Conservation (phyloP, 1,140 invertebrate species). For the Acromyrmex charruanus region DNA sequence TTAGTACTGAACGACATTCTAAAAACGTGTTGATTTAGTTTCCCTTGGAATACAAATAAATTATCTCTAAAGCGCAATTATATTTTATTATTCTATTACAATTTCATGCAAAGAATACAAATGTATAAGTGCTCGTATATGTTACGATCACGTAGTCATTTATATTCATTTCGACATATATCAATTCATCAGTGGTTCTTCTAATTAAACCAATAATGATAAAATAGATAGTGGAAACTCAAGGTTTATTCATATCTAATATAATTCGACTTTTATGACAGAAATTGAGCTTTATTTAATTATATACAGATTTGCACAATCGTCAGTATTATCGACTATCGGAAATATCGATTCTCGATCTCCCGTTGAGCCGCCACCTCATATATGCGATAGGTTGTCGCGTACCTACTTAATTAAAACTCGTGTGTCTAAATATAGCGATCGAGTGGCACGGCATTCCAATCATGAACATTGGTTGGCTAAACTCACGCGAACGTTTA, state of each 20-base stretch:
- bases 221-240: background rate
- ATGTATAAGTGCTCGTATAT: background rate
- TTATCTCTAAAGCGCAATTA: conserved; percentile 7
- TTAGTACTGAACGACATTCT: background rate
- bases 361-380: conserved; percentile 37
- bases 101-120: background rate
- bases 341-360: conserved; percentile 31
- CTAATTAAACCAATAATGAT: background rate
- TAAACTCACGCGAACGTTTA: conserved; percentile 5
- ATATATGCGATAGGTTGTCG: conserved; percentile 65
- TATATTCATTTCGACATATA: background rate
- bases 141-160: background rate
- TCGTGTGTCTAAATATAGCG: conserved; percentile 79
- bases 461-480: conserved; percentile 73
- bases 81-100: background rate
- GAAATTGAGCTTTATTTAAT: background rate
- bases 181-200: background rate
- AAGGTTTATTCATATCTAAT: background rate
- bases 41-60: background rate
- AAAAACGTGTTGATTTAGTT: background rate
- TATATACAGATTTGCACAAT: background rate
- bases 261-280: conserved; percentile 3
- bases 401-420: conserved; percentile 77
- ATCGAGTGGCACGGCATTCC: conserved; percentile 74
- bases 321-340: conserved; percentile 28